Percentiles rank a stretch among this genome's conserved stretches.
Evolutionary conservation across 2,888 invertebrate species (phyloP).

Genomic region (Polydrusus tereticollis): DNA sequence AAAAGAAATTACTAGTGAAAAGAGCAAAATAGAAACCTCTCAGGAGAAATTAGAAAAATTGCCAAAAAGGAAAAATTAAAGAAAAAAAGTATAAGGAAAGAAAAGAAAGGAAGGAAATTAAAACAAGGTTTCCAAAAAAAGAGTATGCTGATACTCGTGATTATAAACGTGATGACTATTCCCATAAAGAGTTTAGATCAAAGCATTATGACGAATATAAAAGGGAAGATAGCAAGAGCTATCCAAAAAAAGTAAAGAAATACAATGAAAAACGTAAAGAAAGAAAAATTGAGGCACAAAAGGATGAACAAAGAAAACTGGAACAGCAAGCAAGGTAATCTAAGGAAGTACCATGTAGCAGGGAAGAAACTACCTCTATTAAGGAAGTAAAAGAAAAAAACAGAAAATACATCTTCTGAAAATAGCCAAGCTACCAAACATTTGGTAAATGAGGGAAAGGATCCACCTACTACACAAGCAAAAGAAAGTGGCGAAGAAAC

Average conservation of each 20-base stretch:
- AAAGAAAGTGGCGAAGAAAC: slow-evolving; percentile 26
- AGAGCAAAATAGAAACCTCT: slow-evolving; percentile 39
- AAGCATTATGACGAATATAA: slow-evolving; percentile 57
- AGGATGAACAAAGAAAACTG: slow-evolving; percentile 58
- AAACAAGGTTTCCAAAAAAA: slow-evolving; percentile 59
- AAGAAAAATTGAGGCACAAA: slow-evolving; percentile 63
- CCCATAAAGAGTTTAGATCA: slow-evolving; percentile 52
- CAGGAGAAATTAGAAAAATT: slow-evolving; percentile 32
- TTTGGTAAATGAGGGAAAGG: slow-evolving; percentile 8
- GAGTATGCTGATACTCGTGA: slow-evolving; percentile 59
- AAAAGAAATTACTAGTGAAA: slow-evolving; percentile 53
- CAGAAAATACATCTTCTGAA: slow-evolving; percentile 16
- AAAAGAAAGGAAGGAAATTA: slow-evolving; percentile 61
- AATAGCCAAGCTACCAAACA: slow-evolving; percentile 25
- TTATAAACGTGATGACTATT: slow-evolving; percentile 54
- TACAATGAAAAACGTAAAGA: slow-evolving; percentile 66
- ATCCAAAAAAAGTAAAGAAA: slow-evolving; percentile 58
- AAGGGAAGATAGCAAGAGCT: slow-evolving; percentile 46
- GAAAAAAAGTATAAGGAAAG: slow-evolving; percentile 62
- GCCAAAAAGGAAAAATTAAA: slow-evolving; percentile 52
- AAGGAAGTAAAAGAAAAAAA: slow-evolving; percentile 16
- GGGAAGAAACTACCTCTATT: slow-evolving; percentile 20
- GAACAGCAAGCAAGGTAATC: slow-evolving; percentile 49
- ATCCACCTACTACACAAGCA: slow-evolving; percentile 14
- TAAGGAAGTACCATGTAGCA: slow-evolving; percentile 6